phyloP scores from a whole-genome alignment of 2,797 vertebrate species.

The Cirrhinus mrigala region DNA sequence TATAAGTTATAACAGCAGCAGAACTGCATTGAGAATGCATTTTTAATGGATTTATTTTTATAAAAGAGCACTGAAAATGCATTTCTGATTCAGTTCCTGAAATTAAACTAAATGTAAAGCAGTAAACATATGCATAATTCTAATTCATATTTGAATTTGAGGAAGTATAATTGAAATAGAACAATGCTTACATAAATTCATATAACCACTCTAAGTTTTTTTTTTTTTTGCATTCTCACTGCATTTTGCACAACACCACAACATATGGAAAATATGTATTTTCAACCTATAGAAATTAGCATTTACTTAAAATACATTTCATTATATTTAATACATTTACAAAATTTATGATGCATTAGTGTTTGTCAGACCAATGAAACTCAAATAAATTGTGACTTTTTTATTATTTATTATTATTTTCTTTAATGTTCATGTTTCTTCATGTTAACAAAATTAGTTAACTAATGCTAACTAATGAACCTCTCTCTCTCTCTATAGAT shows the following conservation, averaged over 20 bases:
- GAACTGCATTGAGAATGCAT: neutral
- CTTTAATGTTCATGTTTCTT: too few species aligned
- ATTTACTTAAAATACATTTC: neutral
- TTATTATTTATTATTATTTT: neutral
- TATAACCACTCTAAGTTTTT: neutral
- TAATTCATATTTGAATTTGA: neutral
- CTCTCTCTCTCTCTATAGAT: too few species aligned
- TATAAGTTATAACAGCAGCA: neutral
- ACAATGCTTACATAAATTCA: neutral
- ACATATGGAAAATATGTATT: neutral
- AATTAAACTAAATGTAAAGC: neutral
- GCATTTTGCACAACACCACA: neutral
- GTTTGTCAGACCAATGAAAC: neutral
- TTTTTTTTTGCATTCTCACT: neutral
- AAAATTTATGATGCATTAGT: neutral
- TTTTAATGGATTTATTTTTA: neutral
- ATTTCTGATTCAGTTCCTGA: neutral
- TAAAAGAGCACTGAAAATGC: too few species aligned
- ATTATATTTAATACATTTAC: neutral
- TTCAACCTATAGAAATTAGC: neutral
- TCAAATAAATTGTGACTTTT: neutral
- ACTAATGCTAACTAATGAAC: too few species aligned
- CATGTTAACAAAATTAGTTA: too few species aligned
- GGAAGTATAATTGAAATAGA: neutral
- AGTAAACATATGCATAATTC: neutral